phyloP scores from a whole-genome alignment of 2,797 vertebrate species.

The Falco naumanni region DNA sequence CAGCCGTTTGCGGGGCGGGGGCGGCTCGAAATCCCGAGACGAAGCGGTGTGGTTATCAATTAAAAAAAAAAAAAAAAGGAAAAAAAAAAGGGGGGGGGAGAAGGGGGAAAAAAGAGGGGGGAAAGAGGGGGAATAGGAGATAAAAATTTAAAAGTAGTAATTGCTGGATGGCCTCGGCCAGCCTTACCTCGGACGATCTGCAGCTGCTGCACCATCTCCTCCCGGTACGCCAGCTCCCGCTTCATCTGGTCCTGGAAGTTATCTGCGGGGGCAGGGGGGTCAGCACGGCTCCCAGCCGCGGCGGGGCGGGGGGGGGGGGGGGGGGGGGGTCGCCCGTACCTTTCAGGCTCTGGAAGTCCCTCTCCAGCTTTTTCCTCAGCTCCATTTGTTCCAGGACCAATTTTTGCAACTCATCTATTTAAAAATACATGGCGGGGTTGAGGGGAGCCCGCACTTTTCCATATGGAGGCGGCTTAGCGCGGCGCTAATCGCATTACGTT shows the following conservation, averaged over 20 bases:
- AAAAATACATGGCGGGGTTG: background rate
- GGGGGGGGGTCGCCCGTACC: constrained; percentile 73
- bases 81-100: too few species aligned
- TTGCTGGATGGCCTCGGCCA: background rate
- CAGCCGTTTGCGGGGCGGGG: constrained; percentile 59
- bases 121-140: too few species aligned
- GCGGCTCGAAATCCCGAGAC: constrained; percentile 59
- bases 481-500: constrained; percentile 37
- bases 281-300: background rate
- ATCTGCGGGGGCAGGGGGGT: constrained; percentile 80
- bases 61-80: background rate
- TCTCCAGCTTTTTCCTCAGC: constrained; percentile 95
- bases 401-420: constrained; percentile 94
- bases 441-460: constrained; percentile 28
- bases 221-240: constrained; percentile 96
- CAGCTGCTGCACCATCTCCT: constrained; percentile 98
- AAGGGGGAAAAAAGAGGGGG: too few species aligned
- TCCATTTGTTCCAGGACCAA: constrained; percentile 96
- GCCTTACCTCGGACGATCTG: constrained; percentile 95
- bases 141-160: rapidly evolving
- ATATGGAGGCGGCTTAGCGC: constrained; percentile 35
- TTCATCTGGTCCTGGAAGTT: constrained; percentile 99
- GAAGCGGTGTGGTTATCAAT: constrained; percentile 41
- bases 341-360: constrained; percentile 98
- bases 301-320: too few species aligned